These are phyloP conservation scores for Fragum fragum DNA, from an alignment of 2,888 invertebrate genomes.

Conservation along the genomic window DNA sequence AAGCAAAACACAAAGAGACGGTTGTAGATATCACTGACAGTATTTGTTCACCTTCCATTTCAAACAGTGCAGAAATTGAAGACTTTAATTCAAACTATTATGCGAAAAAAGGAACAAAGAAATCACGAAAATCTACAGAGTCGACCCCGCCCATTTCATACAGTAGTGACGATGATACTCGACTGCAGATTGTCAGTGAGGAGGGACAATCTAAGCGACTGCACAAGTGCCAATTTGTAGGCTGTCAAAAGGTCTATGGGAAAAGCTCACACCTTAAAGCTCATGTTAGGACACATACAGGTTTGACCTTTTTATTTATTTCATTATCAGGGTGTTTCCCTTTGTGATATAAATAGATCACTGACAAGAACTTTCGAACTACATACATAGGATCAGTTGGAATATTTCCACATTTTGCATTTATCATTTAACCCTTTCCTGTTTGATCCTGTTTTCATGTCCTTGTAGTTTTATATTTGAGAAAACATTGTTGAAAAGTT, in stretches of 20 bases:
- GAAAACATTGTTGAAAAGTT: too few relatives aligned
- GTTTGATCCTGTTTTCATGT: too few relatives aligned
- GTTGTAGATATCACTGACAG: slow-evolving; percentile 79
- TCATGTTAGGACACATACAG: slow-evolving; percentile 90
- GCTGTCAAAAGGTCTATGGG: slow-evolving; percentile 90
- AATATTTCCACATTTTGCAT: too few relatives aligned
- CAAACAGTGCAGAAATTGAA: slow-evolving; percentile 17
- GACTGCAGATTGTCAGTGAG: slow-evolving; percentile 22
- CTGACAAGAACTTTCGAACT: too few relatives aligned
- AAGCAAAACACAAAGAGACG: slow-evolving; percentile 89
- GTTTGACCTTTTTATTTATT: slow-evolving; percentile 81
- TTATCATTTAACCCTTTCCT: too few relatives aligned
- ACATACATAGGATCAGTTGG: too few relatives aligned
- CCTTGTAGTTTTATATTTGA: too few relatives aligned
- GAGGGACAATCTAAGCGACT: slow-evolving; percentile 87
- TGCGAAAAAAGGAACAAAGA: slow-evolving; percentile 36
- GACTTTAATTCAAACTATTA: slow-evolving; percentile 17
- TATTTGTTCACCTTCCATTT: background rate
- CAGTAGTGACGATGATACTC: slow-evolving; percentile 51
- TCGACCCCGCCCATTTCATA: slow-evolving; percentile 76
- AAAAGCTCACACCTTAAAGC: slow-evolving; percentile 91
- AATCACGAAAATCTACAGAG: slow-evolving; percentile 35
- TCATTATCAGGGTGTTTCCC: slow-evolving; percentile 1
- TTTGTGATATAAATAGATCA: background rate
- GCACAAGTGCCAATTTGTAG: slow-evolving; percentile 89